phyloP scores from a whole-genome alignment of 2,113 vertebrate species.

The Eolophus roseicapilla region DNA sequence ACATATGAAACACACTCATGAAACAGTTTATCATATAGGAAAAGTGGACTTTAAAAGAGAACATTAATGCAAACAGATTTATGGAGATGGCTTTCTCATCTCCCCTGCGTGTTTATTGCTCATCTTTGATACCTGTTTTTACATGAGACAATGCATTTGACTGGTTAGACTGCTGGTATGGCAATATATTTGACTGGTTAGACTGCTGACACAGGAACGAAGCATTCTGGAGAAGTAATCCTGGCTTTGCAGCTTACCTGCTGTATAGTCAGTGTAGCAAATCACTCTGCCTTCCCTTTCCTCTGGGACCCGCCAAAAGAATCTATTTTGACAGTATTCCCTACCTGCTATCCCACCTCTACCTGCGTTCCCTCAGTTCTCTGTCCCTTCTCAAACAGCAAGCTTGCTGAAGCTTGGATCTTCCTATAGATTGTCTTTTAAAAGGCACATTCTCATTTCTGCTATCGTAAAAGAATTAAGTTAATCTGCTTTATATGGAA shows the following conservation, averaged over 20 bases:
- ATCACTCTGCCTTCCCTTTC: not conserved
- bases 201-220: not conserved
- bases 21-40: not conserved
- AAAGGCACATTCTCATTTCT: not conserved
- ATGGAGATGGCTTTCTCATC: not conserved
- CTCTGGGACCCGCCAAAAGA: not conserved
- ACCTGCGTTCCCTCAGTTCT: not conserved
- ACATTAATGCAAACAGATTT: slow-evolving; percentile 8
- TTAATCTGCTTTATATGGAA: not conserved
- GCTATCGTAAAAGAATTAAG: not conserved
- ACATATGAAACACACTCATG: not conserved
- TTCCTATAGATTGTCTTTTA: not conserved
- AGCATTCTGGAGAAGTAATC: not conserved
- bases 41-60: slow-evolving; percentile 9
- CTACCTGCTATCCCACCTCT: not conserved
- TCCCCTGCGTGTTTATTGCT: not conserved
- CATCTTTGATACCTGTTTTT: not conserved
- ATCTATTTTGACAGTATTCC: not conserved
- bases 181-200: not conserved
- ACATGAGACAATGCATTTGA: not conserved
- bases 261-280: not conserved
- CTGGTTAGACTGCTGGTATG: not conserved
- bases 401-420: not conserved
- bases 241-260: not conserved
- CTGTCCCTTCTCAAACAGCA: not conserved